These are phyloP conservation scores for Heterochromis multidens DNA, from an alignment of 2,113 vertebrate genomes.

Conservation along the genomic window DNA sequence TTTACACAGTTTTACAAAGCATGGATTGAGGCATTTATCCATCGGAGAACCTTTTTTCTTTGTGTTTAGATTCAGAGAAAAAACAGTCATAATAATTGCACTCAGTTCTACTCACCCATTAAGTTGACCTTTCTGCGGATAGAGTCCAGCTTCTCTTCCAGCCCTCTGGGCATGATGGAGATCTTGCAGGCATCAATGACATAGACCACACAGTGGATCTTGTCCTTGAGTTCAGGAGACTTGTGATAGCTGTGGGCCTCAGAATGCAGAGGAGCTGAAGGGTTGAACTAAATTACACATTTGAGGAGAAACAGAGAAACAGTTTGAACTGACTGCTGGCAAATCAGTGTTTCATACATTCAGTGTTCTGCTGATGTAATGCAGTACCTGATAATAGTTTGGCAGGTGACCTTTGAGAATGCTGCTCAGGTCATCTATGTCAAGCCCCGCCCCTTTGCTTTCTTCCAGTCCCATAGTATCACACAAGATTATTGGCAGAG, in stretches of 20 bases:
- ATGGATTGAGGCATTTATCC: too few species aligned
- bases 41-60: neutral
- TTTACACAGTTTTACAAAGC: too few species aligned
- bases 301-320: neutral
- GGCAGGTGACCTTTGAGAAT: conserved; percentile 57
- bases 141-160: conserved; percentile 64
- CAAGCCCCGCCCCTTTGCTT: conserved; percentile 46
- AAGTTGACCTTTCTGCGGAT: conserved; percentile 67
- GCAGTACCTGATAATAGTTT: conserved; percentile 42
- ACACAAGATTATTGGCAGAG: conserved; percentile 53
- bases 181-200: conserved; percentile 68
- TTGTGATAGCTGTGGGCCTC: neutral
- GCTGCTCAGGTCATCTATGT: conserved; percentile 59
- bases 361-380: neutral
- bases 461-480: conserved; percentile 77
- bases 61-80: neutral
- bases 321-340: neutral
- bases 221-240: conserved; percentile 18
- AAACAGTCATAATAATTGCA: neutral
- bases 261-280: conserved; percentile 17
- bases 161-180: conserved; percentile 46
- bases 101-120: conserved; percentile 28
- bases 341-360: neutral
- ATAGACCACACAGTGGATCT: conserved; percentile 64
- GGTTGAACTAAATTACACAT: conserved; percentile 32